A percentile compares a stretch with the other conserved stretches of the same genome.
phyloP scores from a whole-genome alignment of 2,888 invertebrate species.

The Gerosis bhagava region DNA sequence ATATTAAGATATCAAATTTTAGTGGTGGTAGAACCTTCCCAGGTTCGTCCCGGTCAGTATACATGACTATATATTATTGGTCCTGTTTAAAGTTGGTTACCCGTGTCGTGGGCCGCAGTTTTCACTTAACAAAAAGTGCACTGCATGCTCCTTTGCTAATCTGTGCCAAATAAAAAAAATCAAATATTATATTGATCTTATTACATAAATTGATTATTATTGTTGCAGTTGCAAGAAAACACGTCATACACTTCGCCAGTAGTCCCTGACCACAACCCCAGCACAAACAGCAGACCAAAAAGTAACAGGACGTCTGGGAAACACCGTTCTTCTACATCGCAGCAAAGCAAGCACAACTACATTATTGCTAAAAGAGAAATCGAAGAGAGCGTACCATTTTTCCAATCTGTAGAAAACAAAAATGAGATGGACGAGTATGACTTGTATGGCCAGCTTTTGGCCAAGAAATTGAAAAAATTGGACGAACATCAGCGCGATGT shows the following conservation, averaged over 20 bases:
- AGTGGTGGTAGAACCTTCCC: too few relatives aligned
- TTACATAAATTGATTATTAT: too few relatives aligned
- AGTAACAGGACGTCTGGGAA: conserved; percentile 6
- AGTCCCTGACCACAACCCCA: conserved; percentile 37
- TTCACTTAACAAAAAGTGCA: too few relatives aligned
- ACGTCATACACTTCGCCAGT: conserved; percentile 34
- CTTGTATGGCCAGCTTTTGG: conserved; percentile 63
- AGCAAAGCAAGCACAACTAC: conserved; percentile 7
- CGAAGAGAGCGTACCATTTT: conserved; percentile 40
- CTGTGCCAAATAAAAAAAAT: too few relatives aligned
- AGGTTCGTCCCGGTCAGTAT: too few relatives aligned
- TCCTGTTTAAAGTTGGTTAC: too few relatives aligned
- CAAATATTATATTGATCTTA: too few relatives aligned
- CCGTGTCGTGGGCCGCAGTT: too few relatives aligned
- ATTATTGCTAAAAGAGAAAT: conserved; percentile 41
- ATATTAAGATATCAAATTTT: too few relatives aligned
- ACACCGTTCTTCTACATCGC: not conserved
- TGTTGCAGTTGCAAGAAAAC: conserved; percentile 41
- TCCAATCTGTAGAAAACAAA: conserved; percentile 40
- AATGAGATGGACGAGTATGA: conserved; percentile 65
- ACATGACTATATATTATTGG: too few relatives aligned
- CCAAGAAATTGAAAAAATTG: conserved; percentile 65
- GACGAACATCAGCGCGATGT: conserved; percentile 67
- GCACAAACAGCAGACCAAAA: conserved; percentile 23
- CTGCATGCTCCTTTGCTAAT: too few relatives aligned